phyloP scores from a whole-genome alignment of 2,797 vertebrate species.

The Ficedula albicollis region DNA sequence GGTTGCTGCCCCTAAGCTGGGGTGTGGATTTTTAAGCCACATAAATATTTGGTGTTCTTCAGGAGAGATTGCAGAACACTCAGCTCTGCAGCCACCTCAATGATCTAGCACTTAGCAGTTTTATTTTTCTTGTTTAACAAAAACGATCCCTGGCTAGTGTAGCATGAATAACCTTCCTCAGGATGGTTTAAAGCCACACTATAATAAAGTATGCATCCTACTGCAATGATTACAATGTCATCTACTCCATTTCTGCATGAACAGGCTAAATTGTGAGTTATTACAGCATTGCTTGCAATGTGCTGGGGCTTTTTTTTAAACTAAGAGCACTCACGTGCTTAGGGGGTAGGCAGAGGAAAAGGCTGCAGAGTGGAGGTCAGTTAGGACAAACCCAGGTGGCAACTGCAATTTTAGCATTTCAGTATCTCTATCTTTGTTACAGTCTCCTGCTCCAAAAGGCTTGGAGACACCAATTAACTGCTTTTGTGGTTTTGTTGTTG shows the following conservation, averaged over 20 bases:
- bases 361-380: neutral
- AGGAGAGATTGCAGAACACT: neutral
- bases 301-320: neutral
- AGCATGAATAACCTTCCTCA: constrained; percentile 16
- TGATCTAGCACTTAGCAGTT: constrained; percentile 1
- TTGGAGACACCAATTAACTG: neutral
- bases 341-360: neutral
- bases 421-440: neutral
- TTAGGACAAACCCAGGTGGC: neutral
- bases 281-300: neutral
- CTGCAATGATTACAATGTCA: constrained; percentile 49
- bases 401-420: neutral
- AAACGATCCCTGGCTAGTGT: neutral
- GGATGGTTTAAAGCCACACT: constrained; percentile 5
- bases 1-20: neutral
- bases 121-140: constrained; percentile 57
- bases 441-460: neutral
- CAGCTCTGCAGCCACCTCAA: neutral
- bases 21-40: neutral
- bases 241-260: constrained; percentile 18
- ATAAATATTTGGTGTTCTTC: neutral
- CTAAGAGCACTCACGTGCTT: neutral
- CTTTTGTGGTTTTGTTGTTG: neutral
- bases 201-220: constrained; percentile 33
- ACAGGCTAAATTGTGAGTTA: constrained; percentile 4